Base-by-base conservation (phyloP, 1,140 invertebrate species). In the Platyscapa corneri region DNA sequence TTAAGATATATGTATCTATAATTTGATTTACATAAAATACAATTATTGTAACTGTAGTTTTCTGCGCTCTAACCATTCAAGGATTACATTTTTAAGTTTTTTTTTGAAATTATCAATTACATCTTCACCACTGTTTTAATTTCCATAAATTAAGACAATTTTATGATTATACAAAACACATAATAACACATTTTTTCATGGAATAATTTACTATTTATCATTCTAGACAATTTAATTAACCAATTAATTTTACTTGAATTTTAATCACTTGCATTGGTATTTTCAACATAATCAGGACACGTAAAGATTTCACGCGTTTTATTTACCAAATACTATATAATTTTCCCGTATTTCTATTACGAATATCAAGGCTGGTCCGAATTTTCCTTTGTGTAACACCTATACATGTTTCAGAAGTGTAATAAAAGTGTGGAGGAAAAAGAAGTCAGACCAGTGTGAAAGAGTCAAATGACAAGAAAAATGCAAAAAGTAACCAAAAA, bases 241-340 rank as follows among this genome's bases (percentile, higher is more conserved):
- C 53, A 78, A 53, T 76, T 42, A 76, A 53, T 76, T 76, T 76
- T 32, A 78, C 27, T 64, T 49, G 76, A 78, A 60, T 78, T 78
- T 78, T 39, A 78, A 78, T 78, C 27, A 10, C 49, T 34, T 30
- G n/a, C 16, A 37, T 18, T 53, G 46, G 30, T 18, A 64, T 78
- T 77, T n/a, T 8, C 75, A 53, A 39, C 53, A 18, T 60, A 37
- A 23, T 32, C 53, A 16, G 76, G 76, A 20, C 53, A 64, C 20
- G 34, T 78, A 18, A 37, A 74, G 70, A 74, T 74, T 74, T 74
- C 39, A 37, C 37, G 39, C 76, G 3, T 56, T 53, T 77, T n/a
- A 53, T 77, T 77, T 34, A 3, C 75, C 6, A 53, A n/a, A 23
- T 0, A 2, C 42, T 53, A 32, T 77, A 53, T 34, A 34, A 77